Evolutionary conservation across 2,888 invertebrate genomes (phyloP), one percentile per base, ranked within the genome.

Genomic region (Frankliniella intonsa): DNA sequence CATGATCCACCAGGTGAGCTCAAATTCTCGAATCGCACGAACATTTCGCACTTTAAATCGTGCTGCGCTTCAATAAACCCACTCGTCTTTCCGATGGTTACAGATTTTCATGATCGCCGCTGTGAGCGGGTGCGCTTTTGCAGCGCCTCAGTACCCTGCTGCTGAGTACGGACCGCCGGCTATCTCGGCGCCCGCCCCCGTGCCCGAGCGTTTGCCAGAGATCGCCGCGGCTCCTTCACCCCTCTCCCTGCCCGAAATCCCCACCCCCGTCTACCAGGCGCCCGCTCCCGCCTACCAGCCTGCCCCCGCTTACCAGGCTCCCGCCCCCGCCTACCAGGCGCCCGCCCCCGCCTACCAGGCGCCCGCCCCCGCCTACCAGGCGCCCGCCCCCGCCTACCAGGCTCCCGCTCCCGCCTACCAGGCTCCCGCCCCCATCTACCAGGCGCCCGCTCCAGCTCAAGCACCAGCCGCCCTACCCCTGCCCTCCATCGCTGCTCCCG

Each of bases 1-100:
- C 25, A 76, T 76, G 69, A 76, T 76, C 22, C 22, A 76, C 25
- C 69, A 76, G 25, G 69, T 76, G 69, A 76, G 69, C 22, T 9
- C 8, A 10, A 19, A 55, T 76, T 76, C 69, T 0, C 17, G 19
- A 9, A 69, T 5, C 9, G 69, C 69, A 7, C 65, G 2, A n/a
- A n/a, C 14, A 9, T n/a, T 9, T n/a, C 19, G 19, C 65, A 9
- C n/a, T 3, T 3, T 3, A n/a, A 65, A 65, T 2, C 65, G 5
- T 55, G 55, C 65, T 9, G 22, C 11, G 69, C 22, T n/a, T 69
- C n/a, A 69, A 22, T 17, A 9, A 65, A 69, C 22, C 25, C 22
- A 76, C 11, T 14, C 19, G 55, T 19, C 55, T 76, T 25, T 25
- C 25, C 10, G 12, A 8, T 55, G 14, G 14, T 14, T 17, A 5